Percentiles rank a stretch among this genome's conserved stretches.
phyloP scores from a whole-genome alignment of 2,797 vertebrate genomes.

The Cirrhinus mrigala region DNA sequence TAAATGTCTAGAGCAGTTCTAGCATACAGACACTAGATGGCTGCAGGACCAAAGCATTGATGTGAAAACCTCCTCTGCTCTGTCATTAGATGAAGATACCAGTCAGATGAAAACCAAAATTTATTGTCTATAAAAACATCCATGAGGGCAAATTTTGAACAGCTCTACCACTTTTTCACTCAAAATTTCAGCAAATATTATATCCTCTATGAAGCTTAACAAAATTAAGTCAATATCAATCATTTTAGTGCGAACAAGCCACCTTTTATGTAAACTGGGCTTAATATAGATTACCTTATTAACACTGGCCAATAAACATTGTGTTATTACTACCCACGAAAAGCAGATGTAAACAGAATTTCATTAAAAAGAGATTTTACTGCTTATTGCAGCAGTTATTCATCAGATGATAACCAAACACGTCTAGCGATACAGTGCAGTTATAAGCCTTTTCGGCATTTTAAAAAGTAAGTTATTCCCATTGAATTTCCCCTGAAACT shows the following conservation, averaged over 20 bases:
- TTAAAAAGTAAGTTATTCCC: background rate
- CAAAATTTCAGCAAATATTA: background rate
- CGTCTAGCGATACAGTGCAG: background rate
- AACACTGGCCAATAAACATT: background rate
- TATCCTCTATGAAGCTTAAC: background rate
- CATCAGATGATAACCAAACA: background rate
- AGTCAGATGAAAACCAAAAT: background rate
- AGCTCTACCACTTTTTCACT: background rate
- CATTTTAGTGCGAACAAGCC: background rate
- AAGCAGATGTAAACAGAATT: conserved; percentile 5
- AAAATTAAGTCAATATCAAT: background rate
- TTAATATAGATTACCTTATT: background rate
- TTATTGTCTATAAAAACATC: background rate
- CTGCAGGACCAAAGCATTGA: conserved; percentile 10
- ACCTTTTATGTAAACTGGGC: background rate
- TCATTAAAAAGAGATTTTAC: background rate
- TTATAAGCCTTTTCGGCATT: background rate
- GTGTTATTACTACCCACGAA: background rate
- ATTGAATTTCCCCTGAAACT: background rate
- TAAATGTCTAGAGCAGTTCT: conserved; percentile 16
- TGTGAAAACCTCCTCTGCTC: background rate
- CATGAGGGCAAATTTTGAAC: background rate
- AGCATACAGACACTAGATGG: conserved; percentile 55
- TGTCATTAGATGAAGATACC: background rate
- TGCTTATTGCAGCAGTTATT: background rate